Conservation (phyloP, 1,140 invertebrate genomes). For the Portunus trituberculatus region DNA sequence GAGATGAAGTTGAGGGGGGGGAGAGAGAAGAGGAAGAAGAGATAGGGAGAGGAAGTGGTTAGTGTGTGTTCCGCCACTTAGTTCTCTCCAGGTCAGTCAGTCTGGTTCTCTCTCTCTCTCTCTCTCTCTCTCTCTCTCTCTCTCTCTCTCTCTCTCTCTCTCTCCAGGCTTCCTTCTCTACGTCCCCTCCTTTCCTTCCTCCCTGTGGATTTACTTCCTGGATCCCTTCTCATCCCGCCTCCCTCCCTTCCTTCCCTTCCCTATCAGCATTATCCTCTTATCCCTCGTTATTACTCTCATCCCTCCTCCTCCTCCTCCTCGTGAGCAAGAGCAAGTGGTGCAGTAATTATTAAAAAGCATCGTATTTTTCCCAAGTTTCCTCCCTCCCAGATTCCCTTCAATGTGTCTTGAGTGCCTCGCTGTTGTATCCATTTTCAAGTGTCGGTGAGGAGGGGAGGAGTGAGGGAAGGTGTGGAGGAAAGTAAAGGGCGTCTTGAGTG, state of each 20-base stretch:
- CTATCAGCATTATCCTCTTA: not conserved
- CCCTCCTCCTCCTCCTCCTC: constrained; percentile 10
- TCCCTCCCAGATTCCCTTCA: too few species aligned
- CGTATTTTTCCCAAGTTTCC: too few species aligned
- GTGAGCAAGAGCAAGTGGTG: too few species aligned
- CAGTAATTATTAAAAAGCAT: too few species aligned
- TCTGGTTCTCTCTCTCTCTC: constrained; percentile 50
- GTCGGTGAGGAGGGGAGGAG: too few species aligned
- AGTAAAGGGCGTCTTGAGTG: too few species aligned
- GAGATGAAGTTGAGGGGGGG: not conserved
- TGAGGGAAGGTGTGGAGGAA: not conserved
- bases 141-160: too few species aligned
- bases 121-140: not conserved
- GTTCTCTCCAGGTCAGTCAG: not conserved
- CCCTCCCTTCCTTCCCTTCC: not conserved
- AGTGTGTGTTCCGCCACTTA: not conserved
- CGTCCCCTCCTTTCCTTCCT: too few species aligned
- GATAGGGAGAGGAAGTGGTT: not conserved
- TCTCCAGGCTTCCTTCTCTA: not conserved
- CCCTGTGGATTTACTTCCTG: not conserved
- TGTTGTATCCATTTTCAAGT: too few species aligned
- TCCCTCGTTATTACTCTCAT: not conserved
- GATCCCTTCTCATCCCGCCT: not conserved
- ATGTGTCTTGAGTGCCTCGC: too few species aligned
- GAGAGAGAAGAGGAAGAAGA: not conserved